phyloP scores from a whole-genome alignment of 2,888 invertebrate genomes.

The Leptinotarsa rubiginosa region DNA sequence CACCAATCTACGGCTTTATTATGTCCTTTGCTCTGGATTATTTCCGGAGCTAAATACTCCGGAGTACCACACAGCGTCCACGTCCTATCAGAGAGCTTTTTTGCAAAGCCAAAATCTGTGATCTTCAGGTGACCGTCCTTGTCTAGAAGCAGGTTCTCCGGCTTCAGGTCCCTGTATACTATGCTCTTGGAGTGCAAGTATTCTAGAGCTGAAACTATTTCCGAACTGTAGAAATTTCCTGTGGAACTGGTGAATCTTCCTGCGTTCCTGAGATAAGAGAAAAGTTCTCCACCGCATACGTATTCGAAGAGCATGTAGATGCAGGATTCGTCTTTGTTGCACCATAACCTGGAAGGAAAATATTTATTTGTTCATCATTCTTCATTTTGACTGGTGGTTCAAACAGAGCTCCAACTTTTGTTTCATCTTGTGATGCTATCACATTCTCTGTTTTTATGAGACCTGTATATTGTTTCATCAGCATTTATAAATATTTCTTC shows the following conservation, averaged over 20 bases:
- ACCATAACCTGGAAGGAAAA: constrained; percentile 81
- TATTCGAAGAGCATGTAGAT: constrained; percentile 98
- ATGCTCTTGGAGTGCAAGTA: constrained; percentile 92
- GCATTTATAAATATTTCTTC: too few species aligned
- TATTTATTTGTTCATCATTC: neutral
- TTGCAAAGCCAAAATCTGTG: constrained; percentile 98
- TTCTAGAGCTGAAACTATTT: constrained; percentile 93
- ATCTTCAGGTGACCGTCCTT: constrained; percentile 95
- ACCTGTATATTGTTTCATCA: too few species aligned
- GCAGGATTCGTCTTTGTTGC: constrained; percentile 88
- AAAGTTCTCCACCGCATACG: constrained; percentile 96
- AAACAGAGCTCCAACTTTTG: too few species aligned
- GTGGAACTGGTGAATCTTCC: constrained; percentile 89
- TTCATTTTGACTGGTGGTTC: too few species aligned
- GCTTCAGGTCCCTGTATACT: constrained; percentile 91
- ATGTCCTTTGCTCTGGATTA: constrained; percentile 97
- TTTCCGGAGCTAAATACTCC: constrained; percentile 96
- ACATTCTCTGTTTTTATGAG: too few species aligned
- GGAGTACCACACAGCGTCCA: constrained; percentile 98
- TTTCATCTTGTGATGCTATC: too few species aligned
- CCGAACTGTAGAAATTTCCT: constrained; percentile 92
- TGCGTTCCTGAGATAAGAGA: constrained; percentile 93
- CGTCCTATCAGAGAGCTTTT: constrained; percentile 92
- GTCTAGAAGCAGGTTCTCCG: constrained; percentile 93
- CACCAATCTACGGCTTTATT: constrained; percentile 99